These are phyloP conservation scores for Pluvialis apricaria DNA, from an alignment of 2,113 vertebrate species.

Conservation along the genomic window DNA sequence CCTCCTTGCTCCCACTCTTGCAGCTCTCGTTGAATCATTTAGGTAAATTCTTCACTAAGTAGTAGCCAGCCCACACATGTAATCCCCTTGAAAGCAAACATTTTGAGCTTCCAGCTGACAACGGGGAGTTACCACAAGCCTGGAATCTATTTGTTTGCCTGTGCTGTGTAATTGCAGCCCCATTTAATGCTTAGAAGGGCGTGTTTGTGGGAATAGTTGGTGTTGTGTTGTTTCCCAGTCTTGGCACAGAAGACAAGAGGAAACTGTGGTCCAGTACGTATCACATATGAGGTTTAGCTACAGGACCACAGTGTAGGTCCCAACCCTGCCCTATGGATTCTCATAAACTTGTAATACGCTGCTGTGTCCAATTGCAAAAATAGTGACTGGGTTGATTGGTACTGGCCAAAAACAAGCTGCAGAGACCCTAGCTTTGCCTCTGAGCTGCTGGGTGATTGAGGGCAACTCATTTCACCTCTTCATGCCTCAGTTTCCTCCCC, in stretches of 20 bases:
- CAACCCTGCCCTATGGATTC: background rate
- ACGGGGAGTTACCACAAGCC: background rate
- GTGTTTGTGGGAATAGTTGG: background rate
- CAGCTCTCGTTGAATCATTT: background rate
- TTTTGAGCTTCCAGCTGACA: background rate
- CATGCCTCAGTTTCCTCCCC: background rate
- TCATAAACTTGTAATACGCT: background rate
- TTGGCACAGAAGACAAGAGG: background rate
- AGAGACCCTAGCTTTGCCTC: background rate
- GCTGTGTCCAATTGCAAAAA: background rate
- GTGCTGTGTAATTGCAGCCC: background rate
- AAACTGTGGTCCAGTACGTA: background rate
- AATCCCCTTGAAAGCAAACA: background rate
- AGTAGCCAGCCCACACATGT: background rate
- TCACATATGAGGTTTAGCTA: background rate
- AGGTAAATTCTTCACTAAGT: background rate
- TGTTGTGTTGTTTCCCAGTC: background rate
- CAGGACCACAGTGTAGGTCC: background rate
- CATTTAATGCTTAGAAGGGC: background rate
- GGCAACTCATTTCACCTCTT: background rate
- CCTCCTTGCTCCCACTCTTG: background rate
- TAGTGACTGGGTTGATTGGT: background rate
- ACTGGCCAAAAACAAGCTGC: background rate
- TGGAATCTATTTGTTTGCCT: background rate
- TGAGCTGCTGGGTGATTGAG: background rate